Evolutionary conservation across 2,113 vertebrate species (phyloP), one percentile per base, ranked within the genome.

Genomic region (Engystomops pustulosus): DNA sequence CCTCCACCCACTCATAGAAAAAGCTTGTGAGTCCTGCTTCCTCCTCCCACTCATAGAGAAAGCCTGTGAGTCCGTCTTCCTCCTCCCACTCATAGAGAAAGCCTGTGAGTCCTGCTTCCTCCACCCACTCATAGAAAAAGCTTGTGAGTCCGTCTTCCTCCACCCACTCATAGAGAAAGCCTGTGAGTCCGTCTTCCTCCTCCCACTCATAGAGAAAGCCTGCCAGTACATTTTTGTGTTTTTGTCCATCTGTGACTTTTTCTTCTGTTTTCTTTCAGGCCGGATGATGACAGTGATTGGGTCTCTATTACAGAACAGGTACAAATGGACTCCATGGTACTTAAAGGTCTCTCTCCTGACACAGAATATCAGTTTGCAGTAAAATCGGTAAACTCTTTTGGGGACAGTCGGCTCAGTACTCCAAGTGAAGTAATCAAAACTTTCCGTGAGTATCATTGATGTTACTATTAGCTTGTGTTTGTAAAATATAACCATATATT

Each of bases 271-370:
- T 86, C 44, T 83, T 86, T 78, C 86, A 99, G 98, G 90, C 95
- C 97, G 85, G 96, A 97, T 87, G 91, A 96, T 80, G 97, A 98
- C 90, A 93, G 91, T 4, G 95, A 93, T 65, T 99, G 98, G 98
- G 96, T 94, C 0, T 89, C 93, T 80, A 97, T 98, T 82, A 94
- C 93, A 65, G 97, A 99, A 82, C 93, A 91, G 67, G 95, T 98
- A 85, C 92, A 95, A 88, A 93, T 96, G 36, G 95, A 95, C 81
- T 98, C 97, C 70, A 96, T 98, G 96, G 95, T 99, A 79, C 91
- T 99, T 83, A 98, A 96, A 88, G 97, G 95, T 32, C 90, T 99
- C 8, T 85, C 94, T 41, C 94, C 97, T 1, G 94, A 97, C 62
- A 96, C 95, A 0, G 92, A 93, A 84, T 98, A 99, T 86, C 97